phyloP scores from a whole-genome alignment of 2,888 invertebrate genomes.

The Quadriops clusia region DNA sequence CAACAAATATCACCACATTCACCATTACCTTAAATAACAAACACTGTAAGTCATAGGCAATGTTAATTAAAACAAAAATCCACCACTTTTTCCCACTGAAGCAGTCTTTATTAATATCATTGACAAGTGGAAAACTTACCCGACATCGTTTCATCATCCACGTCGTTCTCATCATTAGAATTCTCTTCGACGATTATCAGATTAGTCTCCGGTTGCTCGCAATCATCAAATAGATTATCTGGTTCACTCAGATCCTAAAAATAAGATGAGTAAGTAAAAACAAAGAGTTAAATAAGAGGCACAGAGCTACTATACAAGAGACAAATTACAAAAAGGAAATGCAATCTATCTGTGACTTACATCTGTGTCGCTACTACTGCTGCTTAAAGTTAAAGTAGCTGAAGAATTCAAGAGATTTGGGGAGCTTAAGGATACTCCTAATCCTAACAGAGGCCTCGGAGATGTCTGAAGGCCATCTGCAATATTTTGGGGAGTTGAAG shows the following conservation, averaged over 20 bases:
- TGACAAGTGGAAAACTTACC: constrained; percentile 39
- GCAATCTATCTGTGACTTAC: constrained; percentile 25
- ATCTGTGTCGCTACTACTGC: constrained; percentile 32
- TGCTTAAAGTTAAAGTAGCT: constrained; percentile 31
- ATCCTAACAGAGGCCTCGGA: constrained; percentile 25
- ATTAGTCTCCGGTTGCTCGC: constrained; percentile 37
- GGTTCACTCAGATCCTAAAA: constrained; percentile 46
- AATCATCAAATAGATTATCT: constrained; percentile 51
- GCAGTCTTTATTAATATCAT: background rate
- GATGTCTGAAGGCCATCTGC: constrained; percentile 18
- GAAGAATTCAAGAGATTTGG: constrained; percentile 34
- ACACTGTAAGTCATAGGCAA: no score
- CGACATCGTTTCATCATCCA: constrained; percentile 76
- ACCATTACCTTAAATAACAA: constrained; percentile 25
- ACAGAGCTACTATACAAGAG: no score
- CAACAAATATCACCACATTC: constrained; percentile 20
- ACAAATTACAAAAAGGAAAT: constrained; percentile 5
- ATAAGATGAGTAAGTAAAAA: no score
- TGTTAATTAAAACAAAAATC: constrained; percentile 1
- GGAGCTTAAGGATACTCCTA: constrained; percentile 33
- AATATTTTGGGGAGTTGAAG: constrained; percentile 12
- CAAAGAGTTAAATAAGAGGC: no score
- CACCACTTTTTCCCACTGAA: background rate
- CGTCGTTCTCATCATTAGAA: constrained; percentile 74
- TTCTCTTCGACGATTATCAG: constrained; percentile 49